These are phyloP conservation scores for Centrocercus urophasianus DNA, from an alignment of 2,113 vertebrate genomes.

Conservation along the genomic window DNA sequence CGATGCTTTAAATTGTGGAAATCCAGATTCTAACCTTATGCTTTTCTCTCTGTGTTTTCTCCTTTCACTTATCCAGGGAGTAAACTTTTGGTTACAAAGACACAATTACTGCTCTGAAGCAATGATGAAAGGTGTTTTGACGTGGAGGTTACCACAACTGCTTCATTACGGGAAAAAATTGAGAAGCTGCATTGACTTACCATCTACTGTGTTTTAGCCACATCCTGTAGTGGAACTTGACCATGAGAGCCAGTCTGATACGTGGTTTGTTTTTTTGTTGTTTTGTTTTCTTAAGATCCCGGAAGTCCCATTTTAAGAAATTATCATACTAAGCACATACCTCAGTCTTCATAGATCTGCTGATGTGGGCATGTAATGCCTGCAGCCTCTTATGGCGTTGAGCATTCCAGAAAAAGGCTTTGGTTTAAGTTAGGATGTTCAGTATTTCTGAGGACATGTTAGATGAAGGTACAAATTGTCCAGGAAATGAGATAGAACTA, in stretches of 20 bases:
- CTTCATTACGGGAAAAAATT: background rate
- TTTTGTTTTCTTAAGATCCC: background rate
- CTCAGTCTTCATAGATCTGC: background rate
- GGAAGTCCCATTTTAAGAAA: background rate
- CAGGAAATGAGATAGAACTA: background rate
- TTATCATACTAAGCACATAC: background rate
- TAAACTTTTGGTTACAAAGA: background rate
- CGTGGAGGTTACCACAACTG: background rate
- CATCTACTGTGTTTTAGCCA: background rate
- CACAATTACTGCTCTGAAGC: background rate
- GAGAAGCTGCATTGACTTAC: background rate
- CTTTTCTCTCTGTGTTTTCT: background rate
- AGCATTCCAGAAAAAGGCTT: constrained; percentile 11
- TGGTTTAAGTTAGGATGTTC: background rate
- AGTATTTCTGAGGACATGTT: background rate
- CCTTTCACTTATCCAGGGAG: background rate
- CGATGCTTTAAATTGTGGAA: background rate
- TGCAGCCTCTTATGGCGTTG: background rate
- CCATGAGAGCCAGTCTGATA: rapidly evolving
- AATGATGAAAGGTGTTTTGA: background rate
- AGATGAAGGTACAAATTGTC: constrained; percentile 12
- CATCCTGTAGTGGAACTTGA: background rate
- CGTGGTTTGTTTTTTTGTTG: background rate
- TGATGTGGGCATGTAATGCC: background rate
- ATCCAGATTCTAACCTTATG: background rate